Percentiles rank a stretch among this genome's conserved stretches.
Conservation (phyloP, 2,888 invertebrate species). For the Sericinus montela region DNA sequence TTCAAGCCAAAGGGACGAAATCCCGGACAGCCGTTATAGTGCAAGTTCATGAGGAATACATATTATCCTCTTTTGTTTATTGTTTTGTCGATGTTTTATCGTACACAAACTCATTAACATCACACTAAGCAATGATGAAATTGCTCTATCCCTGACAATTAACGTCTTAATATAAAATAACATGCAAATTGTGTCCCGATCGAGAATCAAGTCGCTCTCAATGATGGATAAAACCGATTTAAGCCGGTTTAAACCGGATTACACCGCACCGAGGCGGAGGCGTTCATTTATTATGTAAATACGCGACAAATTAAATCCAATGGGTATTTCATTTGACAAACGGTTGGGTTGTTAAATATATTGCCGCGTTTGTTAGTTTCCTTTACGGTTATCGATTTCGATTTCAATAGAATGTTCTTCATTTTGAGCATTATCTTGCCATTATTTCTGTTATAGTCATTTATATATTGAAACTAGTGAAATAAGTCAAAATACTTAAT, state of each 20-base stretch:
- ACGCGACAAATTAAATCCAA: conserved; percentile 77
- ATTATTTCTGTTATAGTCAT: too few species aligned
- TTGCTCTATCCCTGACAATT: conserved; percentile 58
- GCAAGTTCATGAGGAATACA: too few species aligned
- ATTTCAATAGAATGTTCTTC: not conserved
- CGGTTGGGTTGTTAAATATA: conserved; percentile 53
- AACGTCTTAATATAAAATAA: conserved; percentile 60
- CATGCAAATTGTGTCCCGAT: conserved; percentile 72
- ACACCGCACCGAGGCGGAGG: conserved; percentile 65
- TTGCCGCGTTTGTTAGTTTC: conserved; percentile 41
- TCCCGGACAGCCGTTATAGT: too few species aligned
- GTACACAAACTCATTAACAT: not conserved
- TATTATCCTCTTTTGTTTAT: too few species aligned
- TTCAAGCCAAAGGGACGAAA: too few species aligned
- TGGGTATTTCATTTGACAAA: conserved; percentile 73
- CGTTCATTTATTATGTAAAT: conserved; percentile 79
- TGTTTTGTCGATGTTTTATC: too few species aligned
- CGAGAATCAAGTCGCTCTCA: conserved; percentile 75
- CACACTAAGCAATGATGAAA: conserved; percentile 48
- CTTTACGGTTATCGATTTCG: conserved; percentile 20
- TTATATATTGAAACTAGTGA: too few species aligned
- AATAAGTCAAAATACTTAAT: too few species aligned
- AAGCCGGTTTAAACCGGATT: conserved; percentile 56
- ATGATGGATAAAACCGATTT: conserved; percentile 73
- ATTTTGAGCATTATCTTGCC: too few species aligned